A percentile compares a stretch with the other conserved stretches of the same genome.
phyloP scores from a whole-genome alignment of 1,140 invertebrate genomes.

The Megalopta genalis region DNA sequence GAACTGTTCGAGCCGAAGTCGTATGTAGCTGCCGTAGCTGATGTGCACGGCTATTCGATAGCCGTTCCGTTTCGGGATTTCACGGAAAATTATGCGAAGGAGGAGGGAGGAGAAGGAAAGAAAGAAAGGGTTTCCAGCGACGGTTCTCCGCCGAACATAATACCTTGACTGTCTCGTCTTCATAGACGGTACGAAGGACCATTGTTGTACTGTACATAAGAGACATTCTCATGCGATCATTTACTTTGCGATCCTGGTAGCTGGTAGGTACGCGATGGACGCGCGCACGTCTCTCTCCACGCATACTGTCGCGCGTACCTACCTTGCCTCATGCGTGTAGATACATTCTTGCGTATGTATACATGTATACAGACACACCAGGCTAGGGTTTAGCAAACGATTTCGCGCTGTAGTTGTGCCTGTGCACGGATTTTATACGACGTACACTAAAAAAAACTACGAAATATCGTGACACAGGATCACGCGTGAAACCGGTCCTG shows the following conservation, averaged over 20 bases:
- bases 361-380: neutral
- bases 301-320: constrained; percentile 11
- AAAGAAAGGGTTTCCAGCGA: constrained; percentile 41
- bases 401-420: neutral
- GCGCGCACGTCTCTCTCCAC: constrained; percentile 29
- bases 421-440: neutral
- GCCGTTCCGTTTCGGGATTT: constrained; percentile 21
- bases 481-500: constrained; percentile 50
- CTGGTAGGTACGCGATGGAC: constrained; percentile 15
- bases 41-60: neutral
- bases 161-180: constrained; percentile 19
- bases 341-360: neutral
- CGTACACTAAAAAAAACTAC: neutral
- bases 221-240: constrained; percentile 24
- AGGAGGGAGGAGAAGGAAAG: neutral
- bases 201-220: constrained; percentile 39
- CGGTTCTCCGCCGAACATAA: constrained; percentile 31
- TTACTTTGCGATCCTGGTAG: neutral
- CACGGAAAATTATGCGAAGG: constrained; percentile 25
- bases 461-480: constrained; percentile 48
- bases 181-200: constrained; percentile 34
- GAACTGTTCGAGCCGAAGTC: too few species aligned
- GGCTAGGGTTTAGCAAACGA: constrained; percentile 5
- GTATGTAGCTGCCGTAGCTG: neutral
- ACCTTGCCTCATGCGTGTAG: neutral